A percentile compares a stretch with the other conserved stretches of the same genome.
Evolutionary conservation across 1,140 invertebrate species (phyloP).

Genomic region (Antheraea pernyi): DNA sequence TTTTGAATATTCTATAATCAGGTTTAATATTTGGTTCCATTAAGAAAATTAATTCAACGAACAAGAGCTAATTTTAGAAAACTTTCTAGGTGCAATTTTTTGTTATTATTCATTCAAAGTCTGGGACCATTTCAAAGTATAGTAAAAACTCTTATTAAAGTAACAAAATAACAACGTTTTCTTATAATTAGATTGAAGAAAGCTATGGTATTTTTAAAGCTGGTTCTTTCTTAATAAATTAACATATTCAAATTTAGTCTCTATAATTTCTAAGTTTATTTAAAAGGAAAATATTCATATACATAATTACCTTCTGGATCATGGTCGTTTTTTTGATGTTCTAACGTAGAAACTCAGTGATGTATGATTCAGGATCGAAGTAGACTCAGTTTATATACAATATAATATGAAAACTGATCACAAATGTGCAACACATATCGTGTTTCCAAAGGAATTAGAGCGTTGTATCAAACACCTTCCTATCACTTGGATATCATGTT

Average conservation of each 20-base stretch:
- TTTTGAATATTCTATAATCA: background rate
- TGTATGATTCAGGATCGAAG: conserved; percentile 42
- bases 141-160: no score
- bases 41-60: no score
- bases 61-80: background rate
- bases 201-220: no score
- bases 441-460: conserved; percentile 52
- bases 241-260: no score
- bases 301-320: conserved; percentile 26
- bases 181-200: no score
- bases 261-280: background rate
- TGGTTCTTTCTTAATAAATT: no score
- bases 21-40: background rate
- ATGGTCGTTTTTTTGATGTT: conserved; percentile 26
- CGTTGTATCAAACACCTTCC: conserved; percentile 34
- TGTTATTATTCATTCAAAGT: background rate
- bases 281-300: background rate
- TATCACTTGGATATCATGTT: background rate
- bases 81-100: background rate
- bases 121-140: background rate
- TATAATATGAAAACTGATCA: conserved; percentile 62
- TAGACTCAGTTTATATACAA: conserved; percentile 58
- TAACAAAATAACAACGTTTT: no score
- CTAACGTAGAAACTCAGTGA: conserved; percentile 26
- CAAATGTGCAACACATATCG: conserved; percentile 58